These are phyloP conservation scores for Cololabis saira DNA, from an alignment of 2,113 vertebrate species.

Conservation along the genomic window DNA sequence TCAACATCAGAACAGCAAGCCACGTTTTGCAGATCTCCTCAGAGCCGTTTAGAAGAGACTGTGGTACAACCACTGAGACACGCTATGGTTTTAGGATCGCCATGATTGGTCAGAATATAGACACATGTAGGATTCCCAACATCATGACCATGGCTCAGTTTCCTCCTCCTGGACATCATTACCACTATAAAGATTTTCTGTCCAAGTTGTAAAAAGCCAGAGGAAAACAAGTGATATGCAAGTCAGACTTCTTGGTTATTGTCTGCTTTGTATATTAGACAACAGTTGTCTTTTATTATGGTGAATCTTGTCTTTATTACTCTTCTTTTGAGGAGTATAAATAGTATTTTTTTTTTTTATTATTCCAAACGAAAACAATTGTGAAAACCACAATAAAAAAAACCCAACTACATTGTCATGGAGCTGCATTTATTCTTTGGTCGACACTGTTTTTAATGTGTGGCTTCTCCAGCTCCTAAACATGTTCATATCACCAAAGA, in stretches of 20 bases:
- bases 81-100: no score
- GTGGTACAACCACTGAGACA: no score
- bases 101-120: conserved; percentile 51
- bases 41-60: no score
- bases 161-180: conserved; percentile 65
- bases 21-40: conserved; percentile 29
- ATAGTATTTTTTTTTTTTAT: conserved; percentile 54
- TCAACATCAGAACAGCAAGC: conserved; percentile 42
- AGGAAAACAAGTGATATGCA: conserved; percentile 47
- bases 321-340: conserved; percentile 53
- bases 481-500: conserved; percentile 68
- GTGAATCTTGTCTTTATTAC: conserved; percentile 63
- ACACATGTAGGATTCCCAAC: conserved; percentile 27
- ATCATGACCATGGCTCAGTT: conserved; percentile 21
- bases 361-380: conserved; percentile 51
- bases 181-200: conserved; percentile 67
- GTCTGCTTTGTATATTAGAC: conserved; percentile 49
- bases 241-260: conserved; percentile 46
- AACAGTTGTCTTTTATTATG: conserved; percentile 56
- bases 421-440: conserved; percentile 58
- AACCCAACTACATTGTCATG: conserved; percentile 36
- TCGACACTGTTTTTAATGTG: conserved; percentile 67
- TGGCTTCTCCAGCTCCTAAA: conserved; percentile 60
- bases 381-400: conserved; percentile 62
- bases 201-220: conserved; percentile 24